Base-by-base conservation (phyloP, 2,797 vertebrate genomes). In the Dendrocincla fuliginosa region DNA sequence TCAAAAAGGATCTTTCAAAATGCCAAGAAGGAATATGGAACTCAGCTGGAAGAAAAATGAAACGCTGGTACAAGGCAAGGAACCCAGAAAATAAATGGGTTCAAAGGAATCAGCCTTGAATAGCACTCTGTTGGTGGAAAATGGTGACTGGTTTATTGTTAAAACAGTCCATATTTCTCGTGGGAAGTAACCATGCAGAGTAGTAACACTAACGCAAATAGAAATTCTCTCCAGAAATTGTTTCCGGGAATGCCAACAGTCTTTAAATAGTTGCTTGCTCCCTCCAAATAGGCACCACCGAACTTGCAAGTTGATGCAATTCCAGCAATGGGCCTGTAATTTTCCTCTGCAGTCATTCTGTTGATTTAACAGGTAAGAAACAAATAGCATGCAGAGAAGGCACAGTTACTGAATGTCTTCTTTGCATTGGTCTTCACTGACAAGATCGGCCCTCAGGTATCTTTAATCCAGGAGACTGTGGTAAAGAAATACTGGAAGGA, bases 181-280 rank as follows among this genome's bases (percentile, higher is more conserved):
- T 97, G 93, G 95, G 94, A 95, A 92, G 96, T 47, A 94, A 91
- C 64, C 16, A 16, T 80, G 85, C 83, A 90, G 53, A 90, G 87
- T 95, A 95, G 95, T 96, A 95, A 95, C 94, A 96, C 85, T 83
- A 89, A 84, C 84, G 50, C 77, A 95, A 95, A 96, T 86, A 95
- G 93, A 91, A 78, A 60, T 89, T 90, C 87, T 94, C 75, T 94
- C 78, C 84, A 92, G 81, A 96, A 92, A 89, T 89, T 88, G 77
- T 94, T 92, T 93, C 87, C 84, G 82, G 89, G 95, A 91, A 67
- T 17, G 50, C 69, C 68, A 90, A 71, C 57, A 55, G 46, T 24
- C 71, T 88, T 74, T 94, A 96, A 96, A 96, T 88, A 94, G 89
- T 95, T 71, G 25, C 65, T 85, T 80, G 49, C 57, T 78, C 83